phyloP scores from a whole-genome alignment of 2,888 invertebrate species.

The Flexamia atlantica region DNA sequence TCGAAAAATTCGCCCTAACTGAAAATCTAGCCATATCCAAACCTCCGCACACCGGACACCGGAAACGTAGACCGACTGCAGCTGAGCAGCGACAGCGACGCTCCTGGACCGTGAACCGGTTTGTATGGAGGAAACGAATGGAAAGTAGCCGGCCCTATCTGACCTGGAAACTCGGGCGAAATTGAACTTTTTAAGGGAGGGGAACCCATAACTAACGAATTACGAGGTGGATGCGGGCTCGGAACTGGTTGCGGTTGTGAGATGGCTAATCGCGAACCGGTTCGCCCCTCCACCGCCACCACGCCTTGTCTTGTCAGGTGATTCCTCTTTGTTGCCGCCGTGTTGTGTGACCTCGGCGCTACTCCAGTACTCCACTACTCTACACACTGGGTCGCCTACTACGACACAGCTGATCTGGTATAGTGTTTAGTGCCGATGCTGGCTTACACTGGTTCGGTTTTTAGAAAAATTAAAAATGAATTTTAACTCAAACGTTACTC shows the following conservation, averaged over 20 bases:
- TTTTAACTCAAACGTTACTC: too few relatives aligned
- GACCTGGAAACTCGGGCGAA: slow-evolving; percentile 46
- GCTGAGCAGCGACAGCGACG: not conserved
- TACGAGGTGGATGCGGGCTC: slow-evolving; percentile 24
- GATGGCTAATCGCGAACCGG: slow-evolving; percentile 48
- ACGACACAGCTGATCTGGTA: too few relatives aligned
- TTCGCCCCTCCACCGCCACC: slow-evolving; percentile 9
- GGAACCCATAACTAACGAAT: slow-evolving; percentile 46
- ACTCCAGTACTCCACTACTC: not conserved
- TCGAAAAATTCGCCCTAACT: too few relatives aligned
- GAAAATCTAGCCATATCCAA: too few relatives aligned
- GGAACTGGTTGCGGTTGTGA: slow-evolving; percentile 22
- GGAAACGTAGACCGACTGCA: not conserved
- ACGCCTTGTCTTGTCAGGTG: not conserved
- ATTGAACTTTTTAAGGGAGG: slow-evolving; percentile 45
- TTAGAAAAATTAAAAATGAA: too few relatives aligned
- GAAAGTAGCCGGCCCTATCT: slow-evolving; percentile 23
- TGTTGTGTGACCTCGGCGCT: not conserved
- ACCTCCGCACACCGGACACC: too few relatives aligned
- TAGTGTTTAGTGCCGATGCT: too few relatives aligned
- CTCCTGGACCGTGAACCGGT: slow-evolving; percentile 20
- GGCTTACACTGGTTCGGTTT: too few relatives aligned
- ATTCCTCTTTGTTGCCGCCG: slow-evolving; percentile 41
- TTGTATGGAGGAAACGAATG: slow-evolving; percentile 28
- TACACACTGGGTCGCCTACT: slow-evolving; percentile 15